phyloP scores from a whole-genome alignment of 2,888 invertebrate genomes.

The Oscheius sp. region DNA sequence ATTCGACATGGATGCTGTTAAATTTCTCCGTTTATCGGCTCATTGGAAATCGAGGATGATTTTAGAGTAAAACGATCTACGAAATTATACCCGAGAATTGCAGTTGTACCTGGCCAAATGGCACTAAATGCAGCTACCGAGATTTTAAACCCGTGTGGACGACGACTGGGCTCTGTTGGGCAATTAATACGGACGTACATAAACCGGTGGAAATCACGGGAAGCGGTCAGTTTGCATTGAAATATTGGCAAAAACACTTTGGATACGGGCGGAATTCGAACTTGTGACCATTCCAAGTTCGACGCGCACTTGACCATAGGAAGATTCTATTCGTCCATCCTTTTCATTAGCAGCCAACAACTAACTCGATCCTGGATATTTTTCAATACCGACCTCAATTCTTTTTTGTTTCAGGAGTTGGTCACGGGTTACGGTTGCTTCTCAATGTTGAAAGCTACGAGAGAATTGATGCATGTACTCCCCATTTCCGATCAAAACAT shows the following conservation, averaged over 20 bases:
- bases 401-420: conserved; percentile 46
- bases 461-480: conserved; percentile 70
- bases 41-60: conserved; percentile 71
- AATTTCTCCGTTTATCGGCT: conserved; percentile 68
- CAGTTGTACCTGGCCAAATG: conserved; percentile 69
- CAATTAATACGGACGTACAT: conserved; percentile 67
- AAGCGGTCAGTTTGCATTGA: conserved; percentile 51
- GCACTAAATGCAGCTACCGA: conserved; percentile 59
- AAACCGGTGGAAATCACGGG: conserved; percentile 64
- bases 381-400: too few relatives aligned
- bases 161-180: conserved; percentile 72
- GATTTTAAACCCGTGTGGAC: conserved; percentile 72
- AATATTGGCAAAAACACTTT: neutral
- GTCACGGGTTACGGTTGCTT: conserved; percentile 65
- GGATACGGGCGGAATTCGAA: too few relatives aligned
- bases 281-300: too few relatives aligned
- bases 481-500: conserved; percentile 62
- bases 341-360: too few relatives aligned
- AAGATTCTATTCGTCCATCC: too few relatives aligned
- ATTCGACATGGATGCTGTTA: conserved; percentile 71
- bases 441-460: conserved; percentile 71
- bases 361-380: too few relatives aligned
- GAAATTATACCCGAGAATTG: neutral
- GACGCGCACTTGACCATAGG: too few relatives aligned
- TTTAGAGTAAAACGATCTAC: conserved; percentile 51